Base-by-base conservation (phyloP, 2,113 vertebrate genomes). In the Choloepus hoffmanni region DNA sequence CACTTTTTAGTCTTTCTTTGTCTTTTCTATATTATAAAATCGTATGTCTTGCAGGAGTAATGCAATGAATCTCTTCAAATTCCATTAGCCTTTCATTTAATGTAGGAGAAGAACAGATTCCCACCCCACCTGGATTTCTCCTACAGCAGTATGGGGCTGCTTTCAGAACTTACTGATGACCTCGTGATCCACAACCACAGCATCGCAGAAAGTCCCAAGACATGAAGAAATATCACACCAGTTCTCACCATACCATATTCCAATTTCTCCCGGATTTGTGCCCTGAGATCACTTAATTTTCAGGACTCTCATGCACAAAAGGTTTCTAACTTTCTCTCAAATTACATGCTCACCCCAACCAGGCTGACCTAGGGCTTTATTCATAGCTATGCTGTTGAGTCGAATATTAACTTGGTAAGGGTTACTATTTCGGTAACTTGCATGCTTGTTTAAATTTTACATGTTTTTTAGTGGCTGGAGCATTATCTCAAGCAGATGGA, bases 251-350 rank as follows among this genome's bases (percentile, higher is more conserved):
- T 30, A 65, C 43, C 0, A 0, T 95, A 30, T 85, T 78, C 73
- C 48, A 82, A 11, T 90, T 97, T 97, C 97, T 98, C 96, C 93
- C 93, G 94, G 85, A 68, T 93, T 90, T 3, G 0, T 95, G 95
- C 33, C 96, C 97, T 96, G 7, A 77, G 96, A 43, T 50, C 89
- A 89, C 81, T 95, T 94, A 96, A 96, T 95, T 94, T 95, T 92
- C 90, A 7, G 45, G 0, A 28, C 85, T 79, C 4, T 18, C 85
- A 79, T 96, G 96, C 95, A 82, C 92, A 95, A 96, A 28, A 23
- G 72, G 40, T 43, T 13, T n/a, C 48, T 9, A 14, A 14, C n/a
- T 5, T 67, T 45, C 21, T 55, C 33, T 12, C 48, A 8, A 65
- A 3, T 23, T 58, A 33, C 28, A n/a, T 36, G 23, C 55, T 5